A percentile compares a stretch with the other conserved stretches of the same genome.
Conservation (phyloP, 2,888 invertebrate genomes). For the Disparrhopalites patrizii region DNA sequence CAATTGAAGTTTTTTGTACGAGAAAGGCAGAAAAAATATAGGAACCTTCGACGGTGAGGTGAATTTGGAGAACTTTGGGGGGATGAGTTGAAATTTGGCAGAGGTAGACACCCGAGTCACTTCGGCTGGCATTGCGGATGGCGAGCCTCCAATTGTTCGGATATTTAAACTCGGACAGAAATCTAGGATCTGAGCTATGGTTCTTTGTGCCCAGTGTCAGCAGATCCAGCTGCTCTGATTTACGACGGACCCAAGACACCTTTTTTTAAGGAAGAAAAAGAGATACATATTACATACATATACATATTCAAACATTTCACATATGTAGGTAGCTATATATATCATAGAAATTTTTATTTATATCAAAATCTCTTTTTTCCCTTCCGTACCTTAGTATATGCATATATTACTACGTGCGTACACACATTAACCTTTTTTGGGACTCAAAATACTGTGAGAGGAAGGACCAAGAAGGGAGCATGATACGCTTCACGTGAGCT, state of each 20-base stretch:
- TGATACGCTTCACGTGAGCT: too few relatives aligned
- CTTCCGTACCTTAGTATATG: background rate
- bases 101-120: conserved; percentile 57
- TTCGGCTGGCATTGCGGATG: conserved; percentile 55
- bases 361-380: background rate
- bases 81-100: conserved; percentile 59
- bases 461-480: too few relatives aligned
- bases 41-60: conserved; percentile 56
- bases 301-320: background rate
- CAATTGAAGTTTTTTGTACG: too few relatives aligned
- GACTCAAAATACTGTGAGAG: too few relatives aligned
- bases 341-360: too few relatives aligned
- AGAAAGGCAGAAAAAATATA: background rate
- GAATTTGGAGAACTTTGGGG: conserved; percentile 56
- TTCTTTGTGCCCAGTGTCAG: conserved; percentile 51
- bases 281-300: conserved; percentile 26
- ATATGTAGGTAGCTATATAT: too few relatives aligned
- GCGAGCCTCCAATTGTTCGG: conserved; percentile 58
- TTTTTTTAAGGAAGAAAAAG: too few relatives aligned
- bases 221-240: conserved; percentile 50
- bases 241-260: conserved; percentile 52
- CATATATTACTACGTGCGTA: too few relatives aligned
- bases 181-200: conserved; percentile 53
- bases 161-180: conserved; percentile 56
- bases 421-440: too few relatives aligned